Evolutionary conservation across 2,888 invertebrate genomes (phyloP), one percentile per base, ranked within the genome.

Genomic region (Calliopum simillimum): DNA sequence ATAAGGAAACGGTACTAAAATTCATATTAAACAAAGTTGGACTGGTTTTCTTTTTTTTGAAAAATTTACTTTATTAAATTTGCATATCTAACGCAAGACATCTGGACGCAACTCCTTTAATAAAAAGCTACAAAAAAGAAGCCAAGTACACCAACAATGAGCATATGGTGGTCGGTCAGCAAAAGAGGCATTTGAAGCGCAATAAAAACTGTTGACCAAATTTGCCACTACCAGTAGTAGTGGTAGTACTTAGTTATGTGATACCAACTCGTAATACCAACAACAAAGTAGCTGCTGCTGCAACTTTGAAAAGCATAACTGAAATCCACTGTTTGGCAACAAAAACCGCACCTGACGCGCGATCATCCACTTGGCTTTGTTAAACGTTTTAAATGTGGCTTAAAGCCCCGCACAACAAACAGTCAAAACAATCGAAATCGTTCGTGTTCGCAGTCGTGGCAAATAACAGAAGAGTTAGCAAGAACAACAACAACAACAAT

Each of bases 71-170:
- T 55, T 43, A 61, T 43, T 69, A 71, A 73, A 75, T 75, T 73
- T 73, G 74, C 74, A 75, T 75, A 75, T 75, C 73, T 68, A 71
- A 70, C 56, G 21, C 68, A 61, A 62, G 55, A 70, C 71, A 72
- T 75, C 74, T 70, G 71, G 21, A 61, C 55, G 63, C 47, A 61
- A 33, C 33, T 33, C 33, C 8, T 33, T 33, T 33, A 33, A 33
- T 5, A 33, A n/a, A 33, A 33, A 33, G 46, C 4, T 23, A 53
- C 21, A 43, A 19, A 64, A 19, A 65, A 23, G 43, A 21, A 23
- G 14, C 2, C 6, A 41, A 4, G 8, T 11, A 16, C 53, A 53
- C 12, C 56, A 16, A 64, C 46, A 58, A 55, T 12, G 41, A 14
- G 46, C 68, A 64, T 68, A 58, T 68, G 68, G 71, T 68, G 68